Evolutionary conservation across 2,888 invertebrate genomes (phyloP).

Genomic region (Drosophila neonasuta): DNA sequence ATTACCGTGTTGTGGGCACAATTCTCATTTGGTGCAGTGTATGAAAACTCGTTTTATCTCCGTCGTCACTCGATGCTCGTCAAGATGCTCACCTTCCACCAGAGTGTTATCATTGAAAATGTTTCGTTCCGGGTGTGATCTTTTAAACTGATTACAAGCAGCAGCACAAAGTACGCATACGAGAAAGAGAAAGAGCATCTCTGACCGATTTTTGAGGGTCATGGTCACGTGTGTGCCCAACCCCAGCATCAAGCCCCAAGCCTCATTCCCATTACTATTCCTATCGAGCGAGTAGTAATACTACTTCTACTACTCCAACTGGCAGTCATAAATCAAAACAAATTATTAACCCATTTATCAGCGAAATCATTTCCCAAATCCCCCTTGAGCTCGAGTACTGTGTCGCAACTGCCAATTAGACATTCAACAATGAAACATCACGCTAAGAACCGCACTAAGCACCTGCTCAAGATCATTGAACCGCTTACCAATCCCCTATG

Average conservation of each 20-base stretch:
- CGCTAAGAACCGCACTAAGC: slow-evolving; percentile 45
- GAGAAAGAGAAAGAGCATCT: slow-evolving; percentile 19
- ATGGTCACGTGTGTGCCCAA: slow-evolving; percentile 44
- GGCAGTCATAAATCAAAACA: slow-evolving; percentile 36
- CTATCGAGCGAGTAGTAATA: neutral
- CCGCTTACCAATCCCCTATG: slow-evolving; percentile 40
- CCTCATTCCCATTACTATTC: neutral
- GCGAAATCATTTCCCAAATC: slow-evolving; percentile 32
- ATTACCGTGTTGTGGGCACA: neutral
- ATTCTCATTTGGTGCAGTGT: slow-evolving; percentile 24
- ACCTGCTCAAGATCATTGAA: slow-evolving; percentile 61
- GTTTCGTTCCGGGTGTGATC: slow-evolving; percentile 44
- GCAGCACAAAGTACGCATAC: neutral
- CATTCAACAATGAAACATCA: slow-evolving; percentile 33
- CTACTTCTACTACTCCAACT: neutral
- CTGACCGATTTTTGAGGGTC: slow-evolving; percentile 54
- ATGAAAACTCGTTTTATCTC: slow-evolving; percentile 53
- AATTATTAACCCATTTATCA: slow-evolving; percentile 43
- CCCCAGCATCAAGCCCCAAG: neutral
- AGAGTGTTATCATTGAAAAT: slow-evolving; percentile 64
- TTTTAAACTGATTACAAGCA: slow-evolving; percentile 45
- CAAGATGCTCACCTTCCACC: slow-evolving; percentile 64
- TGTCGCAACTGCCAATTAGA: slow-evolving; percentile 33
- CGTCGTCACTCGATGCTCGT: slow-evolving; percentile 9
- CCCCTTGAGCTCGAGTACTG: slow-evolving; percentile 4